A percentile compares a stretch with the other conserved stretches of the same genome.
Evolutionary conservation across 2,113 vertebrate species (phyloP).

Genomic region (Eira barbara): DNA sequence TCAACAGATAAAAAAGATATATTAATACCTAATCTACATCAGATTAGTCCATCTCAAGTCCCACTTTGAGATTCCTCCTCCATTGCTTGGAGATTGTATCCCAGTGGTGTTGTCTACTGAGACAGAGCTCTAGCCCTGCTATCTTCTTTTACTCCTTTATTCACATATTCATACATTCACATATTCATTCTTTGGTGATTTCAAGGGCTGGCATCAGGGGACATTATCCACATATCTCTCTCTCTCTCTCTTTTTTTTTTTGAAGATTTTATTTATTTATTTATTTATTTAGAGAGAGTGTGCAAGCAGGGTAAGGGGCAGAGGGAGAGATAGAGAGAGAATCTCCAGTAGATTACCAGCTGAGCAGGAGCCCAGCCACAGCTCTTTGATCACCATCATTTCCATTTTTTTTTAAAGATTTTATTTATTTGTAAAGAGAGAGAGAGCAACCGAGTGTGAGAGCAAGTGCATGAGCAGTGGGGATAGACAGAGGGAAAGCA

Average conservation of each 20-base stretch:
- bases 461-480: background rate
- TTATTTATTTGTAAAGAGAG: background rate
- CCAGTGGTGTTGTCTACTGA: background rate
- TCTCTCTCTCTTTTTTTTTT: background rate
- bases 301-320: background rate
- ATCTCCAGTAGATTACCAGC: background rate
- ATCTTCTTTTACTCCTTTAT: background rate
- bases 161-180: background rate
- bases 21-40: background rate
- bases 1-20: background rate
- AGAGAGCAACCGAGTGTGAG: background rate
- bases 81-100: background rate
- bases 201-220: background rate
- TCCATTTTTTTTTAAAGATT: background rate
- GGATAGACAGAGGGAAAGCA: background rate
- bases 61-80: background rate
- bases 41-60: background rate
- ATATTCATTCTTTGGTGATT: background rate
- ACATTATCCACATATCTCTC: background rate
- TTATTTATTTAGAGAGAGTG: background rate
- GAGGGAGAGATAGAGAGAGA: background rate
- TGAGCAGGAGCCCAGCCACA: background rate
- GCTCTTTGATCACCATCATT: too few relatives aligned
- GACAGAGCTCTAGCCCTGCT: background rate
- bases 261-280: background rate